phyloP scores from a whole-genome alignment of 2,888 invertebrate species.

The Agrochola lychnidis region DNA sequence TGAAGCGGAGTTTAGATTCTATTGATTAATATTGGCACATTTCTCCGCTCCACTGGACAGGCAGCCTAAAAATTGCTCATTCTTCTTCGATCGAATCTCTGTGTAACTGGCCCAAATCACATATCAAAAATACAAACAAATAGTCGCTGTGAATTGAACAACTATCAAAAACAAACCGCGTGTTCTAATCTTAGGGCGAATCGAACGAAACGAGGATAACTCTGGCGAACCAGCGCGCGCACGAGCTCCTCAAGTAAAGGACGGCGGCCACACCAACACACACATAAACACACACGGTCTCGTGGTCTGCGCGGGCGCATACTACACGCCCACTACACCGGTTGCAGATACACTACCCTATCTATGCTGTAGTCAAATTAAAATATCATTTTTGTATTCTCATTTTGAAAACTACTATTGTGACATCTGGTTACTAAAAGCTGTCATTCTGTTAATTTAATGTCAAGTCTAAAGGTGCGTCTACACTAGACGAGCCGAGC shows the following conservation, averaged over 20 bases:
- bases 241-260: slow-evolving; percentile 97
- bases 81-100: slow-evolving; percentile 44
- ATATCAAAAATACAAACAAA: slow-evolving; percentile 45
- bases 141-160: slow-evolving; percentile 81
- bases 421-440: slow-evolving; percentile 12
- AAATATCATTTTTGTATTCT: slow-evolving; percentile 29
- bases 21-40: no score
- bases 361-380: slow-evolving; percentile 26
- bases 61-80: slow-evolving; percentile 13
- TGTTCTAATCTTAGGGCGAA: slow-evolving; percentile 92
- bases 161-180: slow-evolving; percentile 79
- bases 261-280: slow-evolving; percentile 77
- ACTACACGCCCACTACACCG: slow-evolving; percentile 54
- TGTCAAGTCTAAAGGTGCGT: background rate
- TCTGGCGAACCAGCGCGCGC: slow-evolving; percentile 98
- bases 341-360: slow-evolving; percentile 67
- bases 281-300: slow-evolving; percentile 80
- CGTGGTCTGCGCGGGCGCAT: slow-evolving; percentile 76
- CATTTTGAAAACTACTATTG: slow-evolving; percentile 2
- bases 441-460: background rate
- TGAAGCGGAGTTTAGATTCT: no score
- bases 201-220: slow-evolving; percentile 99
- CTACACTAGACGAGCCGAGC: no score
- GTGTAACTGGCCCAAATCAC: slow-evolving; percentile 42
- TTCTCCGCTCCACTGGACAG: no score